Evolutionary conservation across 2,797 vertebrate species (phyloP).

Genomic region (Neomorphus geoffroyi): DNA sequence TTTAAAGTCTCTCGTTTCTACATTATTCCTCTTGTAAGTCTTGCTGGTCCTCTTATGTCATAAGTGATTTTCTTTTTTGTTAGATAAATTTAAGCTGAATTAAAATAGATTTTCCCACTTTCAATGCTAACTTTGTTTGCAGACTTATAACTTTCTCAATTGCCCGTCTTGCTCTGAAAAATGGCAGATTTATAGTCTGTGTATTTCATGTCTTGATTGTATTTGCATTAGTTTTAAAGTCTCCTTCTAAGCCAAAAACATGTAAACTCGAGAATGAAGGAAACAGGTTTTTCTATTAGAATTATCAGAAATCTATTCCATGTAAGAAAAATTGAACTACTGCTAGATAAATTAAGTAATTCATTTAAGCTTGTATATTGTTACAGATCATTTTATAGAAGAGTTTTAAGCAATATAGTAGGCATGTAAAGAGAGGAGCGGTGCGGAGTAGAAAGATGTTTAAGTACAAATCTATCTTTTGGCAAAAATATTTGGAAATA

Average conservation of each 20-base stretch:
- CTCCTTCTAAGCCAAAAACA: not conserved
- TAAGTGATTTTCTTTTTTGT: not conserved
- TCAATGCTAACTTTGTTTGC: not conserved
- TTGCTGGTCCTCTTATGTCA: not conserved
- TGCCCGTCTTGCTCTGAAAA: not conserved
- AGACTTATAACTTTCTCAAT: not conserved
- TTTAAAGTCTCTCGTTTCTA: not conserved
- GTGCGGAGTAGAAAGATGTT: not conserved
- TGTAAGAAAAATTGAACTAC: not conserved
- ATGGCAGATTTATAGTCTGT: not conserved
- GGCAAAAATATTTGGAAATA: not conserved
- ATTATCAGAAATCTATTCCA: not conserved
- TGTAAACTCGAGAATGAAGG: not conserved
- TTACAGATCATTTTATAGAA: not conserved
- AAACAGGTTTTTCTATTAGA: not conserved
- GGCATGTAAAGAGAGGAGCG: not conserved
- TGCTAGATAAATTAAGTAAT: not conserved
- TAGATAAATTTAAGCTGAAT: not conserved
- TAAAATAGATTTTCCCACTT: not conserved
- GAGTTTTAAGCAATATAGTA: not conserved
- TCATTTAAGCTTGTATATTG: not conserved
- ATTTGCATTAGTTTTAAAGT: not conserved
- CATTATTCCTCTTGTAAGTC: not conserved
- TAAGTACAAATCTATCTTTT: not conserved
- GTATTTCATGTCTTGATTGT: not conserved